Percentiles rank a stretch among this genome's conserved stretches.
Conservation (phyloP, 1,140 invertebrate genomes). For the Paraescarpia echinospica region DNA sequence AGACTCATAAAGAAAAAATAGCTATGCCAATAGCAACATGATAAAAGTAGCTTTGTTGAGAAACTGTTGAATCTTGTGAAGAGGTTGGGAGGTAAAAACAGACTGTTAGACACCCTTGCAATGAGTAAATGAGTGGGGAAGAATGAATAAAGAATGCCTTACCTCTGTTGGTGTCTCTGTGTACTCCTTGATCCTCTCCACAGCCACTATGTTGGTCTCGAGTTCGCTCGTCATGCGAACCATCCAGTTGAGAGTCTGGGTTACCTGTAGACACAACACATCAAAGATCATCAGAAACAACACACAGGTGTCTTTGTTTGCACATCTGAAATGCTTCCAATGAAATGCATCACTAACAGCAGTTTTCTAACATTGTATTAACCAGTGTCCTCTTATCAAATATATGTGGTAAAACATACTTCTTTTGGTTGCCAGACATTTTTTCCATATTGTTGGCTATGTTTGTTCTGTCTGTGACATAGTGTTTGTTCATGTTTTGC, state of each 20-base stretch:
- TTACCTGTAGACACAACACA: slow-evolving; percentile 62
- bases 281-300: background rate
- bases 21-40: background rate
- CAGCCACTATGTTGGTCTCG: slow-evolving; percentile 96
- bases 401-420: no score
- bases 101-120: background rate
- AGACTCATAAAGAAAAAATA: background rate
- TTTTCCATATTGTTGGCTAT: background rate
- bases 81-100: no score
- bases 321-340: no score
- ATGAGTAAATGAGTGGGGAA: background rate
- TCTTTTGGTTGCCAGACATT: background rate
- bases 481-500: background rate
- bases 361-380: no score
- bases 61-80: no score
- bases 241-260: slow-evolving; percentile 93
- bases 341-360: no score
- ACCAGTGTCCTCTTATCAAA: no score
- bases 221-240: slow-evolving; percentile 96
- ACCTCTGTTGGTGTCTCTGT: slow-evolving; percentile 73
- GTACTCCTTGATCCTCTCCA: slow-evolving; percentile 97
- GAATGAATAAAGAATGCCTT: background rate
- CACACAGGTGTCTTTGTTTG: background rate
- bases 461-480: background rate
- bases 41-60: no score